phyloP scores from a whole-genome alignment of 1,140 invertebrate species.

The Cydia amplana region DNA sequence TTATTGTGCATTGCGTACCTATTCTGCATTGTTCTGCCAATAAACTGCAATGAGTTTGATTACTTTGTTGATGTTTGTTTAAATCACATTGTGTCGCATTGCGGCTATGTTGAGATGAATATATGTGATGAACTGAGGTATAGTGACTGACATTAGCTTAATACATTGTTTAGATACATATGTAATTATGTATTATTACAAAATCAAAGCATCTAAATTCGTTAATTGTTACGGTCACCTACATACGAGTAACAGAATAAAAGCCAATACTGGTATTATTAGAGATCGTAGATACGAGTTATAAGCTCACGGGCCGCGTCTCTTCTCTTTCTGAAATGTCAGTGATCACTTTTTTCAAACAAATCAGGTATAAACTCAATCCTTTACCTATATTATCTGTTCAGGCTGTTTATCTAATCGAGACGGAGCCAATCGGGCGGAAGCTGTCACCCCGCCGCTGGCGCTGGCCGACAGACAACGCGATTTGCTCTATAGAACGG shows the following conservation, averaged over 20 bases:
- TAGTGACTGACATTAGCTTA: neutral
- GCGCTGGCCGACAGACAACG: neutral
- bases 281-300: too few species aligned
- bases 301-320: too few species aligned
- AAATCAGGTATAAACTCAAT: neutral
- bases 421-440: constrained; percentile 39
- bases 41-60: constrained; percentile 57
- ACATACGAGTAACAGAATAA: too few species aligned
- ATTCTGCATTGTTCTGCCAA: constrained; percentile 59
- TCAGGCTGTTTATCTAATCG: constrained; percentile 22
- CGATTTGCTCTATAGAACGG: constrained; percentile 9
- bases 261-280: too few species aligned
- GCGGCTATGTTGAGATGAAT: constrained; percentile 1
- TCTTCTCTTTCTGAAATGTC: constrained; percentile 4
- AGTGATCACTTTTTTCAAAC: constrained; percentile 18
- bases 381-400: constrained; percentile 3
- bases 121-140: neutral
- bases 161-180: neutral
- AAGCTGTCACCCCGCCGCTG: constrained; percentile 43
- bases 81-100: constrained; percentile 12
- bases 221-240: too few species aligned
- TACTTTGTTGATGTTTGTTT: constrained; percentile 49
- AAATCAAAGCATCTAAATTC: neutral
- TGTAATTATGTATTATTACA: too few species aligned
- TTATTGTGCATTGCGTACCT: constrained; percentile 39